Base-by-base conservation (phyloP, 2,113 vertebrate genomes). In the Rhinoderma darwinii region DNA sequence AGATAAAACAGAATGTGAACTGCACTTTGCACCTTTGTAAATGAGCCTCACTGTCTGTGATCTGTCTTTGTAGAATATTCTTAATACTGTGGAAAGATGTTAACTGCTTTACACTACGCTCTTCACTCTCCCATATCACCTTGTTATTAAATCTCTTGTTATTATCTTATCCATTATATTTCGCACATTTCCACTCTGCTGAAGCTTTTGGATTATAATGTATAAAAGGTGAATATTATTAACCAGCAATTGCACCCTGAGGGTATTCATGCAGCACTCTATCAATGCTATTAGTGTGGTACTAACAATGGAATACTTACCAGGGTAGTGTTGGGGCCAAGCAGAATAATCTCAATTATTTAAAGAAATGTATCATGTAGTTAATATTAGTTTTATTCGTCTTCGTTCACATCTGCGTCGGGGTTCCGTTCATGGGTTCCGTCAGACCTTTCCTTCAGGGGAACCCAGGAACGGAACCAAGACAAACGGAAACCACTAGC, bases 151-250 rank as follows among this genome's bases (percentile, higher is more conserved):
- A 72, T 72, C 68, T 35, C 68, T 39, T 10, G 32, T 37, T 41
- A 37, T 39, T 41, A 72, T 72, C 68, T 72, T 41, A 72, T 72
- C 35, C 37, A 72, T 72, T 72, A 37, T 72, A 35, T 39, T 72
- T 72, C 68, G 39, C 35, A 72, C 68, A 72, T 72, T 72, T 72
- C 68, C 35, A 72, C 37, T 72, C 35, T 39, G 68, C 37, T 72
- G 68, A 12, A 72, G 66, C 5, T 37, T 70, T 70, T 70, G 18
- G 66, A 70, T 70, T 35, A 70, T 70, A 70, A 72, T 41, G 20
- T 72, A 72, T 41, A 41, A 22, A 8, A 25, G 41, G 32, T 72
- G 68, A 72, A 41, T 72, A 41, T 41, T 72, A 41, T 72, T 72
- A 72, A 41, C 18, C 20, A 41, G 37, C 35, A 72, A 72, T 41